Evolutionary conservation across 1,140 invertebrate genomes (phyloP), one percentile per base, ranked within the genome.

Genomic region (Halesus radiatus): DNA sequence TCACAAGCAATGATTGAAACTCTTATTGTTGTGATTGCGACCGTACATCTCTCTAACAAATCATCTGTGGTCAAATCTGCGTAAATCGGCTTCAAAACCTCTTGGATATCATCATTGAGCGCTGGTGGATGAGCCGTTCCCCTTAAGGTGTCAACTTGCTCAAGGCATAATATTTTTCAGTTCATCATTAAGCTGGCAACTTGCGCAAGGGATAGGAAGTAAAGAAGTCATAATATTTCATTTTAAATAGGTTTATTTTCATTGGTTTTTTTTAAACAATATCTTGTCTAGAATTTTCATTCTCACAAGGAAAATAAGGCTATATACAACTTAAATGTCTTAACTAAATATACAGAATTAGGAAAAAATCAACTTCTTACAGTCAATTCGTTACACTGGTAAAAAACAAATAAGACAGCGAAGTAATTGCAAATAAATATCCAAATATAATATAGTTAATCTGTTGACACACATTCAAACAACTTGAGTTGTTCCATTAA

Each of bases 221-320:
- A 37, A 37, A 37, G 32, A 37, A 37, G 7, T 37, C 32, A 8
- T 45, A 16, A 70, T 45, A 70, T 70, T 66, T 80, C 72, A 78
- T 80, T 83, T 83, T 74, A 80, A 83, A 83, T 29, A 83, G 32
- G 62, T 83, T 83, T 83, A 83, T 83, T 83, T 81, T 81, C 79
- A 79, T 79, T 75, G 79, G 37, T 81, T 78, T 73, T 81, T n/a
- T 80, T 83, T 80, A 76, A 83, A 83, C 79, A 83, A 80, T 70
- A 72, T 62, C 58, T 45, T 76, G 54, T 75, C 66, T 58, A 62
- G 32, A 74, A 78, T 50, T 54, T 76, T 26, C 53, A 81, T 81
- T 81, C 77, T 76, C 76, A 81, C 74, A 79, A 37, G 32, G 32
- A 37, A 83, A 83, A 80, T 79, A 79, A 79, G 66, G 72, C 79